Base-by-base conservation (phyloP, 2,888 invertebrate genomes). In the Ophion costatus region DNA sequence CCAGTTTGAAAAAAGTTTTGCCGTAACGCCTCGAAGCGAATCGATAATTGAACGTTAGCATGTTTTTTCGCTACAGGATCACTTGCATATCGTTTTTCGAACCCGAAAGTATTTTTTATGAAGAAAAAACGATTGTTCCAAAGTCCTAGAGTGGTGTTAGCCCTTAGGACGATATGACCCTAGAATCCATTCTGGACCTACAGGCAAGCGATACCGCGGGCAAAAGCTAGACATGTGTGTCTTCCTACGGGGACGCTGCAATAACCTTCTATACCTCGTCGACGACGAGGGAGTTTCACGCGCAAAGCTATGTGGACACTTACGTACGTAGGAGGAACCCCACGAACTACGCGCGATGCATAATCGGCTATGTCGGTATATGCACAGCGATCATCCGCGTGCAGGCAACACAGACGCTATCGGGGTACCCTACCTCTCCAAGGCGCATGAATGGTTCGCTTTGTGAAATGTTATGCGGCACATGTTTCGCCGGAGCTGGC, bases 391-490 rank as follows among this genome's bases (percentile, higher is more conserved):
- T 14, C 70, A 22, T 51, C 67, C 70, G 24, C 38, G 38, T 7
- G 9, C 38, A 9, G 45, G 63, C 66, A 22, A 24, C 17, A 56
- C 20, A 38, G 59, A 38, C 59, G 22, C 24, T 45, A 22, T 63
- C 38, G 38, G 38, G 38, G 38, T 7, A 7, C 38, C 38, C 20
- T 29, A 20, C 63, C 45, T 42, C 20, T 17, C 71, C 78, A 82
- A 73, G 80, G 83, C 81, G 84, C 84, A 88, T 89, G 85, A 89
- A 89, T 89, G 88, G 85, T 75, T 86, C 66, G 84, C 87, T 88
- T 88, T 88, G 89, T 88, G 84, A 82, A 84, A 87, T 86, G 82
- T 86, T 88, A 87, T 84, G 87, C 86, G 86, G 80, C 86, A 69
- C 80, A 83, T 71, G 64, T 64, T 71, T 82, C 73, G 63, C 75